Percentiles rank a stretch among this genome's conserved stretches.
phyloP scores from a whole-genome alignment of 2,888 invertebrate species.

The Leptinotarsa juncta region DNA sequence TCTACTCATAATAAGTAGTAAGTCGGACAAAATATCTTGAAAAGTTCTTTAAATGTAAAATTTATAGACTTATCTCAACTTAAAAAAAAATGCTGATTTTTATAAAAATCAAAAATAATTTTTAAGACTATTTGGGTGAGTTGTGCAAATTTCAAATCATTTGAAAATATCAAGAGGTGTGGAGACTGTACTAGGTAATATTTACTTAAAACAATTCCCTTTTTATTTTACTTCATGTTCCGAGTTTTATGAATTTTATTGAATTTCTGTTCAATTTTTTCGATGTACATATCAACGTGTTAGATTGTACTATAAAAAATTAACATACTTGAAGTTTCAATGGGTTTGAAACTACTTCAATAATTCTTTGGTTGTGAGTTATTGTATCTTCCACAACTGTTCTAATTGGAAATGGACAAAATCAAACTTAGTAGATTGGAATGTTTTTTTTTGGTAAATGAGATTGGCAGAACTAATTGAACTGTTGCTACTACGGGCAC shows the following conservation, averaged over 20 bases:
- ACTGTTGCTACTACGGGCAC: constrained; percentile 2
- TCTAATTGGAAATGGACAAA: neutral
- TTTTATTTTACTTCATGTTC: neutral
- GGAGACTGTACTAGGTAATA: neutral
- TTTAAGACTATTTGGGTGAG: neutral
- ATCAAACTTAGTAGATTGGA: neutral
- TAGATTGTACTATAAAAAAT: too few relatives aligned
- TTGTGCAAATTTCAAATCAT: neutral
- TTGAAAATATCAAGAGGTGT: neutral
- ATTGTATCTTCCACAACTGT: neutral
- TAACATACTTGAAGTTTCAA: too few relatives aligned
- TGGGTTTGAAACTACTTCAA: neutral
- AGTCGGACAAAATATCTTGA: neutral
- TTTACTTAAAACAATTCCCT: neutral
- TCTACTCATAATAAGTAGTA: too few relatives aligned
- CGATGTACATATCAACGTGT: too few relatives aligned
- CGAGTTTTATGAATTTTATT: neutral
- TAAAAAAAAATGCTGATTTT: neutral
- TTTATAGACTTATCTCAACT: neutral
- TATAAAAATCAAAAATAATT: too few relatives aligned
- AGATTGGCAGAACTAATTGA: neutral
- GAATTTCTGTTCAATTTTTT: neutral
- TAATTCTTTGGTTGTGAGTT: constrained; percentile 1
- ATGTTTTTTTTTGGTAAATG: neutral
- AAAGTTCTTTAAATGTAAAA: neutral